A percentile compares a stretch with the other conserved stretches of the same genome.
Conservation (phyloP, 64 coral and sea anemone genomes). For the Orbicella faveolata region DNA sequence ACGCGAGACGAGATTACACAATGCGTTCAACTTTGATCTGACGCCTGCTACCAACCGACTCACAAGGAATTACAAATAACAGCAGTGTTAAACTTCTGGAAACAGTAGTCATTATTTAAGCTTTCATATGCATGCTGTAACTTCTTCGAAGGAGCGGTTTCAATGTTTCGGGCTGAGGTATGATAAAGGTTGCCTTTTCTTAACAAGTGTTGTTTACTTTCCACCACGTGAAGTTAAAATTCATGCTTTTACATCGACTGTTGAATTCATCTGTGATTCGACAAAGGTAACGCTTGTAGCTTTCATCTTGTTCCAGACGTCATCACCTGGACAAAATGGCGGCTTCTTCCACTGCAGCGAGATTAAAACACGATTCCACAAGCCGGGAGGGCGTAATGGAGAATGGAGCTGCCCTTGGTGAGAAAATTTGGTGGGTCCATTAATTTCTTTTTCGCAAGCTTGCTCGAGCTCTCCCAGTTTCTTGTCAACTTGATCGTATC, state of each 20-base stretch:
- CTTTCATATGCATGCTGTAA: too few relatives aligned
- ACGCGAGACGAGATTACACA: too few relatives aligned
- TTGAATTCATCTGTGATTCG: not conserved
- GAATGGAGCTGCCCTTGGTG: not conserved
- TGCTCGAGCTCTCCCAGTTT: conserved; percentile 5
- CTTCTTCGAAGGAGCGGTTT: too few relatives aligned
- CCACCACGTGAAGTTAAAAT: not conserved
- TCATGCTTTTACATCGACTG: not conserved
- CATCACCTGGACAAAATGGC: conserved; percentile 14
- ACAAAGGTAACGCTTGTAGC: not conserved
- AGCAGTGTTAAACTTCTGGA: too few relatives aligned
- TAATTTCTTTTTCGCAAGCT: not conserved
- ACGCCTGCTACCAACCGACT: too few relatives aligned
- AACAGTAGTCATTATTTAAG: too few relatives aligned
- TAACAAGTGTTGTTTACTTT: not conserved
- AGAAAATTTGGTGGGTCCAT: not conserved
- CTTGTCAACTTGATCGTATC: not conserved
- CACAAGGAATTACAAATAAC: too few relatives aligned
- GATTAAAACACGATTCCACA: conserved; percentile 13
- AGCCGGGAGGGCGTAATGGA: not conserved
- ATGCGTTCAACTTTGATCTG: too few relatives aligned
- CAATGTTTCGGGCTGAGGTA: too few relatives aligned
- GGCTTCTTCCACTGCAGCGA: conserved; percentile 7
- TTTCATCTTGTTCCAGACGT: conserved; percentile 27
- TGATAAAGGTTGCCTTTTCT: too few relatives aligned